These are phyloP conservation scores for Brachyptera risi DNA, from an alignment of 2,888 invertebrate species.

Conservation along the genomic window DNA sequence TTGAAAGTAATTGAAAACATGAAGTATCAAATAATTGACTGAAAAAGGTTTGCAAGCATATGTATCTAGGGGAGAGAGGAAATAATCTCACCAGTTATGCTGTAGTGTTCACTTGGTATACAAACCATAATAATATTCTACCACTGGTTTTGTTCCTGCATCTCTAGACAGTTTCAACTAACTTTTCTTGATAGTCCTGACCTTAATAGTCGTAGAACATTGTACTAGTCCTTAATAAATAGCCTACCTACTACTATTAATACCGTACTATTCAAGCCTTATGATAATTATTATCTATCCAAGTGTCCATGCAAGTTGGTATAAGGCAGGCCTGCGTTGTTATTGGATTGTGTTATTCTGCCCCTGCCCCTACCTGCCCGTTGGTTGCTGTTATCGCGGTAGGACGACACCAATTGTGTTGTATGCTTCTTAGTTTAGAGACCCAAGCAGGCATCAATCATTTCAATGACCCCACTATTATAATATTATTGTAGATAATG, in stretches of 20 bases:
- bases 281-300: constrained; percentile 1
- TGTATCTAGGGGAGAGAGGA: constrained; percentile 30
- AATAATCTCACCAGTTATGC: constrained; percentile 32
- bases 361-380: neutral
- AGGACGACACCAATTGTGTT: neutral
- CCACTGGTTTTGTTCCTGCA: constrained; percentile 24
- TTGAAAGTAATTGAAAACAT: constrained; percentile 35
- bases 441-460: neutral
- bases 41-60: constrained; percentile 34
- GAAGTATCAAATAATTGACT: constrained; percentile 34
- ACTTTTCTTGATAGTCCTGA: constrained; percentile 17
- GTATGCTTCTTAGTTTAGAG: neutral
- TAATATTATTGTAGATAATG: constrained; percentile 22
- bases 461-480: constrained; percentile 20
- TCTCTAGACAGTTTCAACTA: constrained; percentile 19
- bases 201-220: constrained; percentile 8
- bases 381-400: neutral
- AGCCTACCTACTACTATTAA: constrained; percentile 7
- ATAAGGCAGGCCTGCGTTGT: neutral
- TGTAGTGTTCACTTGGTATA: constrained; percentile 35
- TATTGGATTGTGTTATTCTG: neutral
- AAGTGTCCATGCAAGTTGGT: neutral
- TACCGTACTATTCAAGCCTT: constrained; percentile 20
- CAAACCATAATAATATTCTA: constrained; percentile 18
- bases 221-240: constrained; percentile 27